phyloP scores from a whole-genome alignment of 2,888 invertebrate species.

The Callyntrura guangdongensis region DNA sequence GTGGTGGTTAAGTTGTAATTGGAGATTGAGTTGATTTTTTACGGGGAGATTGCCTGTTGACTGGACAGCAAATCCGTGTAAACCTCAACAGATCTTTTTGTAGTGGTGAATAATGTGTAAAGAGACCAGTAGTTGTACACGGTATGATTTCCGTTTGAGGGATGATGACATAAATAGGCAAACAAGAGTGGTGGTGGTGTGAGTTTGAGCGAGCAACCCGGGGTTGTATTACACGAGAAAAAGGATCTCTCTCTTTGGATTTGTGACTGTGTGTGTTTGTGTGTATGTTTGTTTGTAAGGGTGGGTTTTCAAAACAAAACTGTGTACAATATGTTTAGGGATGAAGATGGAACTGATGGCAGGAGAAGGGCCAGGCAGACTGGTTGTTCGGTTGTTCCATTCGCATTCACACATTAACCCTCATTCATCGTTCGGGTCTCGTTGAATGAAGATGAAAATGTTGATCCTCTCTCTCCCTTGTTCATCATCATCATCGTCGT shows the following conservation, averaged over 20 bases:
- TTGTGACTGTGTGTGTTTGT: not conserved
- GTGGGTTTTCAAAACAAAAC: conserved; percentile 51
- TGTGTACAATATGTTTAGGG: conserved; percentile 38
- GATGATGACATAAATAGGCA: conserved; percentile 41
- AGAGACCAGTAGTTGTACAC: not conserved
- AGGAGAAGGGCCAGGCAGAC: conserved; percentile 50
- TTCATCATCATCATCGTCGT: not conserved
- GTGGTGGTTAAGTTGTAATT: conserved; percentile 40
- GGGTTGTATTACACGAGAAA: conserved; percentile 38
- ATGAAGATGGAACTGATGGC: conserved; percentile 4
- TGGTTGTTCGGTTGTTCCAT: conserved; percentile 57
- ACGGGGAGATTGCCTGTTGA: conserved; percentile 9
- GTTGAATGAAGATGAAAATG: conserved; percentile 59
- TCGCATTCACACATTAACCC: conserved; percentile 62
- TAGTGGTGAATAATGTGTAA: not conserved
- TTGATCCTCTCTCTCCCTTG: conserved; percentile 25
- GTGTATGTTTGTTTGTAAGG: conserved; percentile 41
- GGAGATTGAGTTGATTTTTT: conserved; percentile 54
- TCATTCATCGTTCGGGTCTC: conserved; percentile 63
- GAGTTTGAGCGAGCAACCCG: not conserved
- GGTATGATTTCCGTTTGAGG: conserved; percentile 22
- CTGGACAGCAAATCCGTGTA: not conserved
- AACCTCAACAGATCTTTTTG: not conserved
- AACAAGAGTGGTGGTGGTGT: not conserved
- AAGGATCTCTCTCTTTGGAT: conserved; percentile 26